Evolutionary conservation across 1,140 invertebrate species (phyloP), one percentile per base, ranked within the genome.

Genomic region (Drosophila nigrodunni): DNA sequence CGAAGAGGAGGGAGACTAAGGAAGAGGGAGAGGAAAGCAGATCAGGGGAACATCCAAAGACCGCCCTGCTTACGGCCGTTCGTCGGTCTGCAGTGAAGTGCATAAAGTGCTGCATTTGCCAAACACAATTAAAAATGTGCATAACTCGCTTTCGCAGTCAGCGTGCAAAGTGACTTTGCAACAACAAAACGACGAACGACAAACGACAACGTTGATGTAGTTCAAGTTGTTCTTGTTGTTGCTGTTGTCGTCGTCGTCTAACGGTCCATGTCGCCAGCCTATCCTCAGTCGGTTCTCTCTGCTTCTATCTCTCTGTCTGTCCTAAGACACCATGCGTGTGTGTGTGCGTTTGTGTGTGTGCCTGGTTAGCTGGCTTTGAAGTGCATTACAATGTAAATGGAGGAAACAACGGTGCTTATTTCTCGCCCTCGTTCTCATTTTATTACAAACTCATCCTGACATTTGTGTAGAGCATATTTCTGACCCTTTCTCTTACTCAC

Each of bases 41-140:
- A 49, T 30, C 25, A 30, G 25, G 25, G 25, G 25, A 30, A 30
- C 25, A 30, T 30, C 59, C 57, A 79, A 70, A 46, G 78, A 65
- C 49, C 39, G 74, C 73, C 75, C 78, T 82, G 46, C 37, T 76
- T 30, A 30, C 25, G 25, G 25, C 25, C 25, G 25, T 4, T 30
- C 25, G 25, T 30, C 25, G 73, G 39, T 55, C 41, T 46, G 62
- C 44, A 65, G 81, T 77, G 74, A 74, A 85, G 77, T 80, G 81
- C 77, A 59, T 72, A 57, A 60, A 58, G 68, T 76, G 70, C 74
- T 75, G 78, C 82, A 78, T 88, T 79, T 87, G 76, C 72, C 82
- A 80, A 87, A 87, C 82, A 82, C 82, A 87, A 87, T 87, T 87
- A 88, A 88, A 88, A 87, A 88, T 88, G 82, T 87, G 83, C 79